Evolutionary conservation across 2,888 invertebrate species (phyloP), one percentile per base, ranked within the genome.

Genomic region (Ophion ventricosus): DNA sequence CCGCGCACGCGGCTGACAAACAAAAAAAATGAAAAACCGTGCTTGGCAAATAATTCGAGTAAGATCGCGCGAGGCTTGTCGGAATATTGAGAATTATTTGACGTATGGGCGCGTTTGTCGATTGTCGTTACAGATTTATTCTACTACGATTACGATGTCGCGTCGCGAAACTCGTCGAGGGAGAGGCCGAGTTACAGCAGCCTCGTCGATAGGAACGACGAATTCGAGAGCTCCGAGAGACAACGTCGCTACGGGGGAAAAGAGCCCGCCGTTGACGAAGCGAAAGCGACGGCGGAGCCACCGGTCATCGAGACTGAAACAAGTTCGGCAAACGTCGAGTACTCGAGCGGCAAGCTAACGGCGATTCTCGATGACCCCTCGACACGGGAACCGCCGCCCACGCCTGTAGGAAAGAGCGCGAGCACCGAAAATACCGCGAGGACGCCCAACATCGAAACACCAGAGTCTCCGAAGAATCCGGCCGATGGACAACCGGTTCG

Each of bases 311-410:
- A 85, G 10, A 80, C 82, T 14, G 85, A 77, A 57, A 70, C 87
- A 10, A 4, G 80, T 25, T 76, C 87, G 7, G 66, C 70, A 5
- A 89, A 88, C 70, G 88, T 91, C 7, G 83, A 90, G 3, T 90
- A 92, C 78, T 84, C 89, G 17, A 90, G 90, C 56, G 87, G 82
- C 35, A 86, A 87, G 56, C 40, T 66, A 17, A 80, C 85, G 20
- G 80, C 86, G 61, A 23, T 72, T 64, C 66, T 83, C 17, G 56
- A 29, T 23, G 49, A 11, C 23, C 0, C 23, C 10, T 23, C 67
- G n/a, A 54, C 70, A 11, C 29, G n/a, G n/a, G n/a, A 83, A 26
- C 54, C 82, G n/a, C 25, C 49, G 29, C 82, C 61, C 26, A 72
- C 80, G 7, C 43, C 63, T n/a, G 67, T 54, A 7, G 40, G 74